These are phyloP conservation scores for Danionella dracula DNA, from an alignment of 2,797 vertebrate species.

Conservation along the genomic window DNA sequence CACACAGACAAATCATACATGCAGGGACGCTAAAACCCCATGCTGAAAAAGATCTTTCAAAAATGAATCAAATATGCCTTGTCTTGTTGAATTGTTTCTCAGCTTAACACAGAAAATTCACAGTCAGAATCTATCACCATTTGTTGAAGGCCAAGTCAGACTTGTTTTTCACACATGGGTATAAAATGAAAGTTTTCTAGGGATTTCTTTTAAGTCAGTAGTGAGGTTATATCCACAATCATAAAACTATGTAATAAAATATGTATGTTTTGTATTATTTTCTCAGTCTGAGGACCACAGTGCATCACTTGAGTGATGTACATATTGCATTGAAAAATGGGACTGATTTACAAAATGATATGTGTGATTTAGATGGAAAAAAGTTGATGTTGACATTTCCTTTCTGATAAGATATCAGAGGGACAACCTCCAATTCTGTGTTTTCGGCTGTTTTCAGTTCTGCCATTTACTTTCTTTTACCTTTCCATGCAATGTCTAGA, in stretches of 20 bases:
- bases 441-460: neutral
- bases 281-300: no score
- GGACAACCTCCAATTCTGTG: conserved; percentile 5
- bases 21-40: conserved; percentile 17
- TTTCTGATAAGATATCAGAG: conserved; percentile 11
- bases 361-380: neutral
- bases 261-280: no score
- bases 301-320: no score
- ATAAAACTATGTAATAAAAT: neutral
- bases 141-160: neutral
- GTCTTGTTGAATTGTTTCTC: conserved; percentile 15
- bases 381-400: neutral
- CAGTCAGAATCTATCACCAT: neutral
- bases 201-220: neutral
- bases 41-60: conserved; percentile 38
- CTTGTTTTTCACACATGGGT: neutral
- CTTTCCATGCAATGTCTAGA: conserved; percentile 10
- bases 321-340: neutral
- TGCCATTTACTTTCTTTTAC: conserved; percentile 4
- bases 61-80: conserved; percentile 38
- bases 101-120: neutral
- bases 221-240: neutral
- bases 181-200: neutral
- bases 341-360: neutral
- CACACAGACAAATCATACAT: conserved; percentile 33